phyloP scores from a whole-genome alignment of 2,113 vertebrate genomes.

The Triplophysa rosa region DNA sequence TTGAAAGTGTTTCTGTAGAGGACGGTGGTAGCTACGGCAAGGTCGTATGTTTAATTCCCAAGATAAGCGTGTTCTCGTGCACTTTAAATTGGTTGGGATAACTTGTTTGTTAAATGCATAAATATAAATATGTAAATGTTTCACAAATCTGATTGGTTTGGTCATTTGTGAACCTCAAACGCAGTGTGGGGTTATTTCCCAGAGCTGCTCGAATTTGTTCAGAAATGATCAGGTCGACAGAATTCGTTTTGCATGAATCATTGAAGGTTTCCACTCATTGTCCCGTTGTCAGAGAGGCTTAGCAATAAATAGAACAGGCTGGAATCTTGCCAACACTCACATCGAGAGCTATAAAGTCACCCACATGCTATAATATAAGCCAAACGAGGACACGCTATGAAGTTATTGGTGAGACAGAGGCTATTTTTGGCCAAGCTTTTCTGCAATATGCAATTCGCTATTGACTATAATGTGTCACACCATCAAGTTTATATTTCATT shows the following conservation, averaged over 20 bases:
- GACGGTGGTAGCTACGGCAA: too few species aligned
- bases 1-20: too few species aligned
- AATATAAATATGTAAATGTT: too few species aligned
- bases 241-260: constrained; percentile 63
- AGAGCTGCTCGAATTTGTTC: constrained; percentile 58
- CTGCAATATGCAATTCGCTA: constrained; percentile 18
- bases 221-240: constrained; percentile 55
- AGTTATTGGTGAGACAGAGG: constrained; percentile 52
- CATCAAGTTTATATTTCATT: not conserved
- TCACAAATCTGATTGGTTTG: not conserved
- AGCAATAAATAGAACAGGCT: constrained; percentile 45
- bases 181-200: constrained; percentile 16
- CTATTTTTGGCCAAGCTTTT: constrained; percentile 55
- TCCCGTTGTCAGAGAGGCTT: constrained; percentile 63
- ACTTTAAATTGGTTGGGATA: too few species aligned
- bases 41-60: too few species aligned
- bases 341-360: constrained; percentile 66
- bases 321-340: constrained; percentile 67
- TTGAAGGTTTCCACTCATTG: constrained; percentile 64
- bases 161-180: not conserved
- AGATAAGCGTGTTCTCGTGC: too few species aligned
- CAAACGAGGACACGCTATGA: constrained; percentile 62
- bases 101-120: too few species aligned
- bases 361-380: constrained; percentile 58
- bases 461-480: constrained; percentile 1